phyloP scores from a whole-genome alignment of 2,797 vertebrate species.

The Rousettus madagascariensis region DNA sequence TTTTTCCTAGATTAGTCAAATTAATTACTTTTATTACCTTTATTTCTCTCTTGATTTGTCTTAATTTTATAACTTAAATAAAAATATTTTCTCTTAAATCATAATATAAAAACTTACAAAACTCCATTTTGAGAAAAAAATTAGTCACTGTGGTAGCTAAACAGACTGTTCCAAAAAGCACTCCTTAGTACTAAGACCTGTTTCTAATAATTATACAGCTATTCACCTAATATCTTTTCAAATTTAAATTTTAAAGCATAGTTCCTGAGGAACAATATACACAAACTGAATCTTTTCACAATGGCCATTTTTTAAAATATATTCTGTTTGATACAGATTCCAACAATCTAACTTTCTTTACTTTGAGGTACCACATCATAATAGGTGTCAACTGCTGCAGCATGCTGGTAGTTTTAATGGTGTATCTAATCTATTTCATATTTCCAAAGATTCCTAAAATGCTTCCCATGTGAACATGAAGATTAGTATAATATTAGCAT shows the following conservation, averaged over 20 bases:
- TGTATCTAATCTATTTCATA: slow-evolving; percentile 37
- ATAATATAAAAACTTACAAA: neutral
- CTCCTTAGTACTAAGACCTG: neutral
- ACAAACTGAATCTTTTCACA: neutral
- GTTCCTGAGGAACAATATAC: neutral
- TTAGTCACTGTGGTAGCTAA: neutral
- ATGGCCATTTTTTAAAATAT: neutral
- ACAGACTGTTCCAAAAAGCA: neutral
- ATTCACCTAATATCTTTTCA: neutral
- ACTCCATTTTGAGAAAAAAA: neutral
- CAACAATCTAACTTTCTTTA: neutral
- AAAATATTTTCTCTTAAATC: neutral
- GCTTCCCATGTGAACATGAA: neutral
- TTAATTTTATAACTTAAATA: neutral
- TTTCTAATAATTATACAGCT: neutral
- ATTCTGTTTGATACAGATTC: neutral
- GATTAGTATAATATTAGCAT: slow-evolving; percentile 30
- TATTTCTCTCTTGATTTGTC: neutral
- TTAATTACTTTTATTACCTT: neutral
- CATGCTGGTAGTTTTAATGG: neutral
- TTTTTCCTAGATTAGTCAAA: neutral
- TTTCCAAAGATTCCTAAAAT: slow-evolving; percentile 40
- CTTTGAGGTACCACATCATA: neutral
- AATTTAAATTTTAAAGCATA: neutral
- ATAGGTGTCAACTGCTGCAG: neutral